A percentile compares a stretch with the other conserved stretches of the same genome.
These are phyloP conservation scores for Paradoxurus hermaphroditus DNA, from an alignment of 2,113 vertebrate species.

Conservation along the genomic window DNA sequence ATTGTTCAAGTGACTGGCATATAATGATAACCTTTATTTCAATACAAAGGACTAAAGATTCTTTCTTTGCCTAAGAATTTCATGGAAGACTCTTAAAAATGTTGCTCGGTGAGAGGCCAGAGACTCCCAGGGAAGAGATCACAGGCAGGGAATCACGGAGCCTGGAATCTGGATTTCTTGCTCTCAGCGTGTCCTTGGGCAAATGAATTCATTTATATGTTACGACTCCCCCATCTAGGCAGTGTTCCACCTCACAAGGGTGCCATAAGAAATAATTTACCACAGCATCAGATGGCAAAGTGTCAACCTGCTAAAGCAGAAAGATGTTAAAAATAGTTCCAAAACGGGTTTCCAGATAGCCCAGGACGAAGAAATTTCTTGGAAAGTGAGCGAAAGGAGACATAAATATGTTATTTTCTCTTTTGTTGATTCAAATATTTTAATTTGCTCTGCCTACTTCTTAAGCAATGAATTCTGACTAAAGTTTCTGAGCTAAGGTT, in stretches of 20 bases:
- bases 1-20: background rate
- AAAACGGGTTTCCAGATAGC: background rate
- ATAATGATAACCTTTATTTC: conserved; percentile 17
- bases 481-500: background rate
- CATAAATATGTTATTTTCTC: background rate
- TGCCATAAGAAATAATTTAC: background rate
- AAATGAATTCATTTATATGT: background rate
- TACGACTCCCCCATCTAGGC: background rate
- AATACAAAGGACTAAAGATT: background rate
- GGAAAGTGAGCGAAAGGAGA: background rate
- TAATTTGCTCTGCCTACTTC: background rate
- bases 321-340: background rate
- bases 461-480: background rate
- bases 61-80: background rate
- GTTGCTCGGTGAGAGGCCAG: background rate
- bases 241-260: background rate
- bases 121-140: background rate
- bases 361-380: background rate
- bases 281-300: background rate
- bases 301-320: background rate
- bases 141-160: background rate
- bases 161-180: background rate
- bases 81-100: background rate
- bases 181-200: background rate
- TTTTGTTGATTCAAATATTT: background rate